Percentiles rank a stretch among this genome's conserved stretches.
phyloP scores from a whole-genome alignment of 1,140 invertebrate species.

The Orchesella cincta region DNA sequence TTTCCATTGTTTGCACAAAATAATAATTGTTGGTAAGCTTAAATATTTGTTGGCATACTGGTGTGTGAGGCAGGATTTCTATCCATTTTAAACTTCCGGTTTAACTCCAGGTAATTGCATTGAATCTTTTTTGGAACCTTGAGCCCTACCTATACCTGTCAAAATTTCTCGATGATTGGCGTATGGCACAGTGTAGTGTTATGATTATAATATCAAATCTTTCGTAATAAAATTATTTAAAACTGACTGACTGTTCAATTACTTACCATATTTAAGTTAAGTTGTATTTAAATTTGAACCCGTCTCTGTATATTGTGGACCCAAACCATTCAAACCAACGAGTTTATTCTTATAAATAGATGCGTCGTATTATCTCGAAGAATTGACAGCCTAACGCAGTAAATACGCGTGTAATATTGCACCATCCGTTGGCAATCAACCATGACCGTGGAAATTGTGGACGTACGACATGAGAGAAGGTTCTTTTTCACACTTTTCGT shows the following conservation, averaged over 20 bases:
- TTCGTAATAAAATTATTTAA: neutral
- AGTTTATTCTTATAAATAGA: neutral
- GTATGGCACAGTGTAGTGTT: neutral
- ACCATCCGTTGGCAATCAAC: constrained; percentile 28
- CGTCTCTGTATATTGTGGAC: neutral
- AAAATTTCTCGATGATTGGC: too few species aligned
- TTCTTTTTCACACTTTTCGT: neutral
- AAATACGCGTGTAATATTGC: constrained; percentile 16
- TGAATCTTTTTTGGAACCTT: neutral
- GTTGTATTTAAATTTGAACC: neutral
- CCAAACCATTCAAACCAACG: too few species aligned
- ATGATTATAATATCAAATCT: neutral
- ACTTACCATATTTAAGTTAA: neutral
- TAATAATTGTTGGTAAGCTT: neutral
- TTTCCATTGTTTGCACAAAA: neutral
- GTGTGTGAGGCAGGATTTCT: too few species aligned
- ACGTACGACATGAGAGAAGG: constrained; percentile 15
- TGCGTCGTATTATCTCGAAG: neutral
- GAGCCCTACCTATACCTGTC: neutral
- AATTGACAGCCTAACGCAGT: neutral
- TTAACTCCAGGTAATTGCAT: neutral
- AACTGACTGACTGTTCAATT: neutral
- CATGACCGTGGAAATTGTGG: constrained; percentile 17
- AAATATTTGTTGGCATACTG: too few species aligned
- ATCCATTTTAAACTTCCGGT: too few species aligned